Evolutionary conservation across 2,797 vertebrate species (phyloP).

Genomic region (Falco cherrug): DNA sequence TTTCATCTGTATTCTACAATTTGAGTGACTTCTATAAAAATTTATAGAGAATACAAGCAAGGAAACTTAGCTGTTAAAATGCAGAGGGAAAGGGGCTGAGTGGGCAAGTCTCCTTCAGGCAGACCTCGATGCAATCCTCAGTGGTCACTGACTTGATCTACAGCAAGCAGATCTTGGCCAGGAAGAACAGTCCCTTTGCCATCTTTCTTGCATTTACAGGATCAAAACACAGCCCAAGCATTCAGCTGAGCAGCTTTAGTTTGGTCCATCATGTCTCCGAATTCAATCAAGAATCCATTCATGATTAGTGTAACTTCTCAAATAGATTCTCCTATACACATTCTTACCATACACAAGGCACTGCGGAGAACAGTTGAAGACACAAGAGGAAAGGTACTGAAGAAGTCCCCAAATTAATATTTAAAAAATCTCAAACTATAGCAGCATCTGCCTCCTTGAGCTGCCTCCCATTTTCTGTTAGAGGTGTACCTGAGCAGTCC

Average conservation of each 20-base stretch:
- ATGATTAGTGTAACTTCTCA: background rate
- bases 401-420: background rate
- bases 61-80: background rate
- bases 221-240: background rate
- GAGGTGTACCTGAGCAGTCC: background rate
- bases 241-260: background rate
- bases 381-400: background rate
- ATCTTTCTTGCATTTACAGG: background rate
- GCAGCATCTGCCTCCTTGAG: background rate
- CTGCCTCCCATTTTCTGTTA: background rate
- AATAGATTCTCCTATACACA: background rate
- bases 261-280: background rate
- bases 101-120: background rate
- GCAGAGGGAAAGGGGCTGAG: background rate
- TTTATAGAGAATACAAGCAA: background rate
- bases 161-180: background rate
- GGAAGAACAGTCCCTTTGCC: background rate
- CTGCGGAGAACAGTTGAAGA: background rate
- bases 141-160: background rate
- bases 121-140: background rate
- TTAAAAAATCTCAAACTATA: background rate
- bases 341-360: background rate
- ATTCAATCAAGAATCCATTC: background rate
- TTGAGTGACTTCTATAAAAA: background rate
- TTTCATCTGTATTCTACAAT: background rate